These are phyloP conservation scores for Drosophila eugracilis DNA, from an alignment of 1,140 invertebrate species.

Conservation along the genomic window DNA sequence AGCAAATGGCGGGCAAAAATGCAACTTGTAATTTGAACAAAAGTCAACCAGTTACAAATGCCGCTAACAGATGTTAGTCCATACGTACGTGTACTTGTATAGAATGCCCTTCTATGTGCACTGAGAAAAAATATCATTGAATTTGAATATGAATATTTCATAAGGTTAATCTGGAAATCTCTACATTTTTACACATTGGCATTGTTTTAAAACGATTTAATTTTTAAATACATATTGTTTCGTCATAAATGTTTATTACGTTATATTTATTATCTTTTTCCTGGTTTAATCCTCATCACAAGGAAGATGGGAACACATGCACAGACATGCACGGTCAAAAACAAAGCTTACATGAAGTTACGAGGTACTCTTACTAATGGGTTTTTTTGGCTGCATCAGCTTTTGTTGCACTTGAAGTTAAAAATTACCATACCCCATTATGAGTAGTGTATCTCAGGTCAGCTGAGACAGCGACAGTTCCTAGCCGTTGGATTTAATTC, in stretches of 20 bases:
- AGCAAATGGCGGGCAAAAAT: slow-evolving; percentile 51
- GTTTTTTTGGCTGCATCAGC: neutral
- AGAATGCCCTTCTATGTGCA: slow-evolving; percentile 1
- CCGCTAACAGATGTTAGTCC: slow-evolving; percentile 12
- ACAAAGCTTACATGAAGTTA: neutral
- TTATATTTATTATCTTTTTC: too few relatives aligned
- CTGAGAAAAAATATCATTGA: neutral
- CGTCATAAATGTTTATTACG: too few relatives aligned
- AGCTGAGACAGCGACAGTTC: slow-evolving; percentile 16
- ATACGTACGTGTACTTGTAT: neutral
- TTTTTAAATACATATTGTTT: too few relatives aligned
- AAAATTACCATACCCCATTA: neutral
- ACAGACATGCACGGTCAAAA: slow-evolving; percentile 13
- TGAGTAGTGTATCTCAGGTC: slow-evolving; percentile 7
- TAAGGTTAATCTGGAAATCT: too few relatives aligned
- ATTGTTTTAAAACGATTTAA: too few relatives aligned
- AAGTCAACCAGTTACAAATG: slow-evolving; percentile 58
- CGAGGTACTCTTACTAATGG: slow-evolving; percentile 11
- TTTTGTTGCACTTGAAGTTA: neutral
- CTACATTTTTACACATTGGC: too few relatives aligned
- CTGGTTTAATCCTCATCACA: neutral
- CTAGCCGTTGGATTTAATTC: slow-evolving; percentile 54
- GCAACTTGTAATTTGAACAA: slow-evolving; percentile 66
- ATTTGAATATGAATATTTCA: too few relatives aligned
- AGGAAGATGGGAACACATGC: slow-evolving; percentile 11